Percentiles rank a stretch among this genome's conserved stretches.
phyloP scores from a whole-genome alignment of 1,140 invertebrate genomes.

The Plutomurus gul region DNA sequence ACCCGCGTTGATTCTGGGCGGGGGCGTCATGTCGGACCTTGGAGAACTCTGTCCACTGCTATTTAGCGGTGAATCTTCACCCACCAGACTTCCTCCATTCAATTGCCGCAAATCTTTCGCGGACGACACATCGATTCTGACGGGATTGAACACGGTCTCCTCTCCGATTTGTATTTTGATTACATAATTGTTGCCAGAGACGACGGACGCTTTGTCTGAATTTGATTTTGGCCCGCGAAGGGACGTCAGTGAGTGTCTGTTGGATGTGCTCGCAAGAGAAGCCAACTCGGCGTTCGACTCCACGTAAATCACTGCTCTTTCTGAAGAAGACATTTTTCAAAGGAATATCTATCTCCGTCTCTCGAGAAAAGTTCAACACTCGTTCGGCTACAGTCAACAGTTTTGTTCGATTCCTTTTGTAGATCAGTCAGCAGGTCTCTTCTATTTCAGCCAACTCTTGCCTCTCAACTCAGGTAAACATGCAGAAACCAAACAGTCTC shows the following conservation, averaged over 20 bases:
- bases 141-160: constrained; percentile 49
- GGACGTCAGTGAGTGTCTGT: background rate
- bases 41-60: constrained; percentile 53
- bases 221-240: background rate
- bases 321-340: constrained; percentile 38
- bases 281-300: constrained; percentile 43
- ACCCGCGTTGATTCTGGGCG: constrained; percentile 46
- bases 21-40: constrained; percentile 51
- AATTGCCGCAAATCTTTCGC: constrained; percentile 1
- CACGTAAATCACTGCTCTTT: constrained; percentile 53
- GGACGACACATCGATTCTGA: constrained; percentile 49
- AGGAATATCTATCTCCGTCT: background rate
- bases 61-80: constrained; percentile 41
- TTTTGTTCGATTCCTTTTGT: background rate
- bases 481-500: background rate
- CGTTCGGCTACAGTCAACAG: constrained; percentile 34
- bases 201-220: background rate
- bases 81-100: background rate
- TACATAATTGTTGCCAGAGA: constrained; percentile 49
- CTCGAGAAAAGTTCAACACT: constrained; percentile 39
- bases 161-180: constrained; percentile 54
- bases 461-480: background rate
- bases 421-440: background rate
- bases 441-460: too few species aligned
- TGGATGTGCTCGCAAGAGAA: background rate